Evolutionary conservation across 2,797 vertebrate species (phyloP).

Genomic region (Rousettus madagascariensis): DNA sequence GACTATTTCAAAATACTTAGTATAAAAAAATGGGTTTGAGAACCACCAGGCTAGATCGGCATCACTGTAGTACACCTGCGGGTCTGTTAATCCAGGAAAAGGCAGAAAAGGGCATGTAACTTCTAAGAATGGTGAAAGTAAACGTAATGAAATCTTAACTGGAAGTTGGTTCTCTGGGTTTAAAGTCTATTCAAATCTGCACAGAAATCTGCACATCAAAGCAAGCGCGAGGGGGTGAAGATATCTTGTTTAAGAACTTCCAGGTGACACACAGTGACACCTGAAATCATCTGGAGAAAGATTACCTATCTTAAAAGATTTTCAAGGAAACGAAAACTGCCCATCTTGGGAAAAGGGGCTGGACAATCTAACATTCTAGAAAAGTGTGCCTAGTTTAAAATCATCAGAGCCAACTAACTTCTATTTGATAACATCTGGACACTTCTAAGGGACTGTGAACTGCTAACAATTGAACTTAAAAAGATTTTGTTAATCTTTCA

Average conservation of each 20-base stretch:
- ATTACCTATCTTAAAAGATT: conserved; percentile 1
- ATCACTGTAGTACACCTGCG: neutral
- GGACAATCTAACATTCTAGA: neutral
- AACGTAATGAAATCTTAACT: neutral
- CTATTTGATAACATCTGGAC: neutral
- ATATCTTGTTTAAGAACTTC: neutral
- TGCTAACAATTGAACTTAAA: neutral
- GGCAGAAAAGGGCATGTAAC: neutral
- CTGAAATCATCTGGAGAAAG: neutral
- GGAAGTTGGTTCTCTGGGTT: neutral
- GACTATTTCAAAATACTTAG: conserved; percentile 1
- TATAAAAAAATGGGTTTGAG: neutral
- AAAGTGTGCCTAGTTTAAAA: conserved; percentile 26
- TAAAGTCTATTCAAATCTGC: neutral
- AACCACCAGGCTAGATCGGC: neutral
- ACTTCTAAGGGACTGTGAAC: neutral
- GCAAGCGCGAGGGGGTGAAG: neutral
- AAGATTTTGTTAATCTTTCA: neutral
- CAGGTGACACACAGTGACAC: neutral
- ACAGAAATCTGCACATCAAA: neutral
- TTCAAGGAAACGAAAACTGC: conserved; percentile 46
- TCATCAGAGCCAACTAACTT: neutral
- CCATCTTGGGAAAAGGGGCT: neutral
- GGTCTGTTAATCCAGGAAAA: conserved; percentile 14
- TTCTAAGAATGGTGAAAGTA: neutral